Evolutionary conservation across 2,113 vertebrate genomes (phyloP).

Genomic region (Ariopsis seemanni): DNA sequence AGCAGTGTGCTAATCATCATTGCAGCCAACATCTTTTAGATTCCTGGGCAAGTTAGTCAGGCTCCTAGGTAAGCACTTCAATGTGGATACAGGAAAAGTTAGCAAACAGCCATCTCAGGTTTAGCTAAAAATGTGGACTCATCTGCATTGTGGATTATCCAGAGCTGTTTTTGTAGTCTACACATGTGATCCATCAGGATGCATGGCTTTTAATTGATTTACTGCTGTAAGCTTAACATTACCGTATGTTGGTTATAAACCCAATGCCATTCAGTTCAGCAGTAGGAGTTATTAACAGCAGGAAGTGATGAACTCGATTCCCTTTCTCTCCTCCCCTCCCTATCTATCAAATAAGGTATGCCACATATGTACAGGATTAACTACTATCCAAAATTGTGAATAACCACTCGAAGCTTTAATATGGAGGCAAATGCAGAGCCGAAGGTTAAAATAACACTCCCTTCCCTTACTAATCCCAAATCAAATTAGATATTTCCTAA

Average conservation of each 20-base stretch:
- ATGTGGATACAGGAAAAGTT: slow-evolving; percentile 9
- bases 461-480: slow-evolving; percentile 35
- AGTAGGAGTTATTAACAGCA: slow-evolving; percentile 49
- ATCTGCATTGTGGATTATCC: neutral
- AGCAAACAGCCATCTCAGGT: neutral
- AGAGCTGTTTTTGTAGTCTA: slow-evolving; percentile 24
- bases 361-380: slow-evolving; percentile 37
- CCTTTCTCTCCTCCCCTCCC: neutral
- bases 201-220: slow-evolving; percentile 47
- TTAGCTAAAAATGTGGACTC: slow-evolving; percentile 15
- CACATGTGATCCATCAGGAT: slow-evolving; percentile 34
- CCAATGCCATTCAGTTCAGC: slow-evolving; percentile 52
- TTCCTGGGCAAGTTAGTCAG: slow-evolving; percentile 55
- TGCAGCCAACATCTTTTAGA: slow-evolving; percentile 49
- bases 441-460: slow-evolving; percentile 25
- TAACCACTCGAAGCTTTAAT: neutral
- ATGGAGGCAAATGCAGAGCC: neutral
- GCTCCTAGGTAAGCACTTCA: slow-evolving; percentile 31
- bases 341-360: slow-evolving; percentile 19
- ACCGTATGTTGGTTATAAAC: neutral
- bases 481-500: slow-evolving; percentile 58
- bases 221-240: slow-evolving; percentile 59
- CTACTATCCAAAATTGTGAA: slow-evolving; percentile 56
- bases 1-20: slow-evolving; percentile 63
- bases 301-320: neutral